These are phyloP conservation scores for Thymallus thymallus DNA, from an alignment of 2,113 vertebrate genomes.

Conservation along the genomic window DNA sequence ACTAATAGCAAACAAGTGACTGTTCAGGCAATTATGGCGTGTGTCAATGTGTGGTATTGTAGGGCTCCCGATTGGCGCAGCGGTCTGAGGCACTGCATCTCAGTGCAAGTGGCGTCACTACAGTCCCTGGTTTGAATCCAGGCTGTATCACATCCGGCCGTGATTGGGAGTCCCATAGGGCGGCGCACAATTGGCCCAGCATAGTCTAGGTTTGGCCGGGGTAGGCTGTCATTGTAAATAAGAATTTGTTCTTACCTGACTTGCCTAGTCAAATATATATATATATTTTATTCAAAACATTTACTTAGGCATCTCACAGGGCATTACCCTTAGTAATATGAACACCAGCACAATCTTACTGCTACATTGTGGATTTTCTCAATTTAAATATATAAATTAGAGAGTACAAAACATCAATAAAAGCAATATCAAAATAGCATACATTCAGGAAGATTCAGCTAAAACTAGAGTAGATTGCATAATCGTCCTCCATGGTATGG, in stretches of 20 bases:
- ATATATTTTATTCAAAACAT: constrained; percentile 13
- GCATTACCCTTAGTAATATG: constrained; percentile 10
- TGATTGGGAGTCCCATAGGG: no score
- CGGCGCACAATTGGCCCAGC: no score
- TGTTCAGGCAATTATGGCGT: constrained; percentile 34
- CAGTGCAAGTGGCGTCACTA: no score
- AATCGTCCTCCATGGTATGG: constrained; percentile 43
- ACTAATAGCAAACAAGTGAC: constrained; percentile 19
- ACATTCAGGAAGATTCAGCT: constrained; percentile 51
- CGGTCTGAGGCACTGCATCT: no score
- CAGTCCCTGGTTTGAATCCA: no score
- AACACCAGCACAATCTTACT: constrained; percentile 28
- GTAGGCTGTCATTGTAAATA: no score
- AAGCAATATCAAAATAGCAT: constrained; percentile 53
- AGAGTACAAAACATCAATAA: constrained; percentile 44
- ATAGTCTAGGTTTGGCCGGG: no score
- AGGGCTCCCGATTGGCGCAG: no score
- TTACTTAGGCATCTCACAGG: not conserved
- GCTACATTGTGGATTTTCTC: constrained; percentile 44
- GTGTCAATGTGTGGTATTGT: no score
- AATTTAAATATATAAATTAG: constrained; percentile 21
- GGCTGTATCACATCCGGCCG: no score
- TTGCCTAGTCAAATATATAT: no score
- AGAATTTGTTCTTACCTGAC: no score
- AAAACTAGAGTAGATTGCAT: constrained; percentile 64